A percentile compares a stretch with the other conserved stretches of the same genome.
Evolutionary conservation across 1,140 invertebrate species (phyloP).

Genomic region (Drosophila bocqueti): DNA sequence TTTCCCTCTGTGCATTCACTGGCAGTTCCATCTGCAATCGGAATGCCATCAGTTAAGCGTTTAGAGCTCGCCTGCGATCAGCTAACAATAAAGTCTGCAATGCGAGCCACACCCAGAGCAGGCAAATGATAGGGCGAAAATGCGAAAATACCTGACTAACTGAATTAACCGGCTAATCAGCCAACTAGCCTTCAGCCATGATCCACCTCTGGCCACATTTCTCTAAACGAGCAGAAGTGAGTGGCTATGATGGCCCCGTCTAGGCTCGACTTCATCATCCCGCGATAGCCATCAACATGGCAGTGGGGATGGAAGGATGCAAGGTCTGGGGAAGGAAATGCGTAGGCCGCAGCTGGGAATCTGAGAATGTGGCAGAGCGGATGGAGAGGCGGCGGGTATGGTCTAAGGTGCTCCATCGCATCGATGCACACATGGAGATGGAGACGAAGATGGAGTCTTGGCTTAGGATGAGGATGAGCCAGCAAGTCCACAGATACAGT

Average conservation of each 20-base stretch:
- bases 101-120: constrained; percentile 59
- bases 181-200: constrained; percentile 11
- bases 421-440: constrained; percentile 21
- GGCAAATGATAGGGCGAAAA: constrained; percentile 64
- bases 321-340: constrained; percentile 35
- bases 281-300: constrained; percentile 66
- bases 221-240: constrained; percentile 42
- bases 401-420: constrained; percentile 5
- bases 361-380: constrained; percentile 37
- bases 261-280: constrained; percentile 43
- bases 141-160: constrained; percentile 58
- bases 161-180: constrained; percentile 75
- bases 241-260: constrained; percentile 52
- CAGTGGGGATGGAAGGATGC: constrained; percentile 12
- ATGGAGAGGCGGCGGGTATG: not conserved
- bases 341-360: constrained; percentile 62
- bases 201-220: constrained; percentile 24
- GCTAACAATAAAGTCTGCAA: constrained; percentile 50
- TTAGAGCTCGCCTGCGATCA: constrained; percentile 40
- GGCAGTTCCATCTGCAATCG: constrained; percentile 21
- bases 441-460: constrained; percentile 42
- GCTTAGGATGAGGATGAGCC: constrained; percentile 27
- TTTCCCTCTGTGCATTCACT: constrained; percentile 19
- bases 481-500: constrained; percentile 25
- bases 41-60: constrained; percentile 55